Base-by-base conservation (phyloP, 2,797 vertebrate species). In the Phyllotis vaccarum region DNA sequence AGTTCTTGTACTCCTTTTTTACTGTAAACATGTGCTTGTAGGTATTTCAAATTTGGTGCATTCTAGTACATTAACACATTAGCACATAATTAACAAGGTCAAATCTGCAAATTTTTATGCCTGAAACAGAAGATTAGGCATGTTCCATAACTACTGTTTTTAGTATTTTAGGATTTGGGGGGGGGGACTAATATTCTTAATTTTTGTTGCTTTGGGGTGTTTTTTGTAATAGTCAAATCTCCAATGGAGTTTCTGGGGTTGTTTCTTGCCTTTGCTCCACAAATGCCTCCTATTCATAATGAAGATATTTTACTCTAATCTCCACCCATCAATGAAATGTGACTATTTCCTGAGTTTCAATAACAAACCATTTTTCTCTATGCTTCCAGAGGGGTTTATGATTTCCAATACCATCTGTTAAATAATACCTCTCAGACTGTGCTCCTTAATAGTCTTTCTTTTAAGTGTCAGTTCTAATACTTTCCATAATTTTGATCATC, bases 321-420 rank as follows among this genome's bases (percentile, higher is more conserved):
- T 89, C 19, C 0, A 46, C 34, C 21, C 64, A 43, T 83, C 12
- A 29, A 37, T 78, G 49, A 78, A 87, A 62, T 54, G 11, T 10
- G 24, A 49, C 24, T 90, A 10, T 52, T 94, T 96, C 49, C 80
- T 90, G 64, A 86, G 8, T 86, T 85, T 43, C 34, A 64, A 7
- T 24, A 79, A 16, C 11, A 79, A 1, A 31, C 21, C n/a, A n/a
- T 60, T 54, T 29, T 54, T 66, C 19, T 62, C 3, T 34, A 2
- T 91, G 24, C 49, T 86, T 4, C 52, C 60, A 3, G 46, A 46
- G 12, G 8, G 27, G 93, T 96, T 82, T 94, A 76, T 88, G 94
- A 81, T 88, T 93, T 95, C 49, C 82, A 86, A 16, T 88, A 75
- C 37, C 19, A 16, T 95, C 52, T 95, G 21, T 94, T 70, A 96